Evolutionary conservation across 2,797 vertebrate genomes (phyloP).

Genomic region (Chelonia mydas): DNA sequence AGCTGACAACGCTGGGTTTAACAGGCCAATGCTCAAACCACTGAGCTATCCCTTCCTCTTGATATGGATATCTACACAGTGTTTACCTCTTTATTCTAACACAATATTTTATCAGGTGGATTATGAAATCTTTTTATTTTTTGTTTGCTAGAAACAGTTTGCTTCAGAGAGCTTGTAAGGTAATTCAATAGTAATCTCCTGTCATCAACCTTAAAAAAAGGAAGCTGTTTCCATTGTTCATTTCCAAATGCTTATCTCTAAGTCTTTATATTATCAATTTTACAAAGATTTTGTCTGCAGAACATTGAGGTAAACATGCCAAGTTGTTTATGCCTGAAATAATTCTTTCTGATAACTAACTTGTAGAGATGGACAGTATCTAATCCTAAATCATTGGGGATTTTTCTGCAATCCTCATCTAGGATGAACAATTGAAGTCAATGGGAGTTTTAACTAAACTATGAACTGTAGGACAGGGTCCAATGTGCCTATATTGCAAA

Average conservation of each 20-base stretch:
- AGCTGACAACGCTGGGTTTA: too few relatives aligned
- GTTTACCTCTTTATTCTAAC: slow-evolving; percentile 36
- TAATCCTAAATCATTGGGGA: not conserved
- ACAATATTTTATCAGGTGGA: not conserved
- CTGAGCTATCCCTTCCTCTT: too few relatives aligned
- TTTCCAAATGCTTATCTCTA: slow-evolving; percentile 17
- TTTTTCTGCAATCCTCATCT: not conserved
- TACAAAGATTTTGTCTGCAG: not conserved
- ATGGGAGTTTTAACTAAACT: not conserved
- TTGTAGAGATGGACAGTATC: not conserved
- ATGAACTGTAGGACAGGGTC: not conserved
- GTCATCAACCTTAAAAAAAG: not conserved
- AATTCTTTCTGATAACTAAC: not conserved
- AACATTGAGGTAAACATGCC: not conserved
- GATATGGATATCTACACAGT: not conserved
- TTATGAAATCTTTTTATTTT: slow-evolving; percentile 28
- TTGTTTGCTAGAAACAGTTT: slow-evolving; percentile 24
- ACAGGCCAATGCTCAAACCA: too few relatives aligned
- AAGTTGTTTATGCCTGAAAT: not conserved
- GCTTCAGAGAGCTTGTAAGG: not conserved
- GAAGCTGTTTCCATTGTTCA: slow-evolving; percentile 4
- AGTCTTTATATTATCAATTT: not conserved
- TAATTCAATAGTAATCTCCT: slow-evolving; percentile 32
- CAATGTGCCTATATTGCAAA: not conserved
- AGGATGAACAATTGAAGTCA: not conserved